Evolutionary conservation across 2,113 vertebrate genomes (phyloP), one percentile per base, ranked within the genome.

Genomic region (Mirounga angustirostris): DNA sequence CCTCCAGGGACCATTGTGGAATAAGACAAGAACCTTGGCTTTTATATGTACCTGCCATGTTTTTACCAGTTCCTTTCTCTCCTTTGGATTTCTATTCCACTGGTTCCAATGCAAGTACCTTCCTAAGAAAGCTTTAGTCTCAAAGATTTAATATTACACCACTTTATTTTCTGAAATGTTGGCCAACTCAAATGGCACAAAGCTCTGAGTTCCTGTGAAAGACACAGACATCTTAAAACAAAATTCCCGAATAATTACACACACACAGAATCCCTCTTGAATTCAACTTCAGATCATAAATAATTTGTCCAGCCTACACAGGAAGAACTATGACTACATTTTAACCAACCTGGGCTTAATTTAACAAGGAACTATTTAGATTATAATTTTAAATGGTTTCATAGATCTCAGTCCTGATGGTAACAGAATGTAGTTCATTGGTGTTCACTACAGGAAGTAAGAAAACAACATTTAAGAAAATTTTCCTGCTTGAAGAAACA

Each of bases 141-240:
- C 56, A 95, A 24, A 78, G 14, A 76, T 50, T 50, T 36, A 67
- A 59, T 61, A 58, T 56, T 54, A 19, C 22, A 63, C 61, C 43
- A 30, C 12, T 90, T 78, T 93, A 43, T 82, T 92, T 94, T 86
- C 22, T 56, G 5, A 92, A 87, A 76, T 92, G 63, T 30, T 89
- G n/a, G 40, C 46, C 52, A 89, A 54, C 2, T 92, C n/a, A 91
- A 58, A 91, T 56, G n/a, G 40, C 4, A 4, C 36, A 96, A 82
- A 61, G 33, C 30, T 40, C 63, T 59, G 59, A 91, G 93, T 83
- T 65, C 5, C 43, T 78, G 16, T 40, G 65, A 92, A n/a, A 74
- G 22, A 50, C 6, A 65, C 7, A 8, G 81, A 58, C 7, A 90
- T 21, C 30, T 93, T 73, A 65, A 93, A 52, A 69, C 19, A 88